phyloP scores from a whole-genome alignment of 1,140 invertebrate species.

The Drosophila watanabei region DNA sequence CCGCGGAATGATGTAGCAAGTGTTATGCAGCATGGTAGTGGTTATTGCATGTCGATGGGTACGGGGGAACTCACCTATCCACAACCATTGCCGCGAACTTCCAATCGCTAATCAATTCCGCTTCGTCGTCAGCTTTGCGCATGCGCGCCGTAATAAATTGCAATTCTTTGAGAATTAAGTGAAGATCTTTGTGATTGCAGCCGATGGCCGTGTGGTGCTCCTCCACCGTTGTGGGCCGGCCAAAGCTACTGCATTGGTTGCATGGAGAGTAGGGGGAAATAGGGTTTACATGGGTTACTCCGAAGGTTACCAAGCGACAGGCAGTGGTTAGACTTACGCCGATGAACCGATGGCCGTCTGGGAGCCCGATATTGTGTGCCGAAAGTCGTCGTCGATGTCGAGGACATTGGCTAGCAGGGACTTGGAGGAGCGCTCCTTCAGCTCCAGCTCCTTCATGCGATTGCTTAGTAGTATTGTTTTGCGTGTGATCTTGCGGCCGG shows the following conservation, averaged over 20 bases:
- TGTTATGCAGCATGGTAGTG: conserved; percentile 14
- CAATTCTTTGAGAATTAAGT: conserved; percentile 95
- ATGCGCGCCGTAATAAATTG: conserved; percentile 97
- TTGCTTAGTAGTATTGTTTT: conserved; percentile 95
- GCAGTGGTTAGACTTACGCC: conserved; percentile 65
- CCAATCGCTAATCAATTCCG: conserved; percentile 98
- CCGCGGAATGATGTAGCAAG: conserved; percentile 19
- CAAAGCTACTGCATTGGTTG: conserved; percentile 86
- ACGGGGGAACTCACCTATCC: conserved; percentile 89
- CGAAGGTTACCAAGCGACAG: neutral
- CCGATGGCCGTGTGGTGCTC: conserved; percentile 88
- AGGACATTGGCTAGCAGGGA: conserved; percentile 96
- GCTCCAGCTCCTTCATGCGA: conserved; percentile 95
- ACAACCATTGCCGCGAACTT: conserved; percentile 99
- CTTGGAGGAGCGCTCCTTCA: conserved; percentile 96
- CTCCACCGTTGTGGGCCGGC: conserved; percentile 88
- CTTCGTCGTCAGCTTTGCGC: conserved; percentile 95
- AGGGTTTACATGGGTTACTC: neutral
- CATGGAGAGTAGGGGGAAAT: neutral
- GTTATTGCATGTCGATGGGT: conserved; percentile 13
- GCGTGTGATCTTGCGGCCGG: conserved; percentile 96
- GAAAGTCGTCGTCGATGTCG: conserved; percentile 97
- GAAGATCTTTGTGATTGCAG: conserved; percentile 90
- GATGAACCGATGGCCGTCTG: conserved; percentile 87
- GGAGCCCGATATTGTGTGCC: conserved; percentile 87